Evolutionary conservation across 2,113 vertebrate species (phyloP).

Genomic region (Cromileptes altivelis): DNA sequence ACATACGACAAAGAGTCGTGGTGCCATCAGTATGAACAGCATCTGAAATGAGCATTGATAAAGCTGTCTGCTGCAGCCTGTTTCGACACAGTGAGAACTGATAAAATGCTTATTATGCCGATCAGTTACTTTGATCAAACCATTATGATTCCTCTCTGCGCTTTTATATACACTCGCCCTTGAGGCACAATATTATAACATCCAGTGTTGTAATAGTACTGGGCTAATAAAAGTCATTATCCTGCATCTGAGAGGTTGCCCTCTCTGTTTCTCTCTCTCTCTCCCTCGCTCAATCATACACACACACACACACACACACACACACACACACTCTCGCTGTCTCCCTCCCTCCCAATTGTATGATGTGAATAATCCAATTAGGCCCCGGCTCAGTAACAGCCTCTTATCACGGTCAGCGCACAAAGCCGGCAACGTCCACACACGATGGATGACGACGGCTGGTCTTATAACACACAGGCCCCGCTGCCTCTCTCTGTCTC

Average conservation of each 20-base stretch:
- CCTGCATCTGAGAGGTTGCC: slow-evolving; percentile 61
- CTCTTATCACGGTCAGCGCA: slow-evolving; percentile 79
- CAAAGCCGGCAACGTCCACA: slow-evolving; percentile 71
- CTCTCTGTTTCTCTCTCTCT: slow-evolving; percentile 26
- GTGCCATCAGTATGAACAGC: slow-evolving; percentile 20
- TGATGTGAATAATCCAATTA: slow-evolving; percentile 85
- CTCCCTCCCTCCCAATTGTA: slow-evolving; percentile 63
- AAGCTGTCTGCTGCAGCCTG: slow-evolving; percentile 27
- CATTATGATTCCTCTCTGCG: slow-evolving; percentile 53
- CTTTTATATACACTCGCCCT: slow-evolving; percentile 59
- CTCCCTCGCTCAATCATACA: neutral
- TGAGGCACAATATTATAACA: slow-evolving; percentile 66
- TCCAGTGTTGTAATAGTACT: slow-evolving; percentile 57
- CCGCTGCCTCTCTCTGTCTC: slow-evolving; percentile 4
- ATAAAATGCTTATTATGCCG: slow-evolving; percentile 49
- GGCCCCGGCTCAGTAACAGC: slow-evolving; percentile 75
- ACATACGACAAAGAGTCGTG: slow-evolving; percentile 13
- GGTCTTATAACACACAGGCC: slow-evolving; percentile 59
- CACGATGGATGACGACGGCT: slow-evolving; percentile 67
- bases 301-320: neutral
- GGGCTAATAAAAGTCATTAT: slow-evolving; percentile 76
- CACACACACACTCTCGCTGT: slow-evolving; percentile 28
- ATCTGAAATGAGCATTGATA: slow-evolving; percentile 43
- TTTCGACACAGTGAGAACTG: slow-evolving; percentile 23
- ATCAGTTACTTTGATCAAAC: slow-evolving; percentile 70